Conservation (phyloP, 2,888 invertebrate species). For the Eilema sororculum region DNA sequence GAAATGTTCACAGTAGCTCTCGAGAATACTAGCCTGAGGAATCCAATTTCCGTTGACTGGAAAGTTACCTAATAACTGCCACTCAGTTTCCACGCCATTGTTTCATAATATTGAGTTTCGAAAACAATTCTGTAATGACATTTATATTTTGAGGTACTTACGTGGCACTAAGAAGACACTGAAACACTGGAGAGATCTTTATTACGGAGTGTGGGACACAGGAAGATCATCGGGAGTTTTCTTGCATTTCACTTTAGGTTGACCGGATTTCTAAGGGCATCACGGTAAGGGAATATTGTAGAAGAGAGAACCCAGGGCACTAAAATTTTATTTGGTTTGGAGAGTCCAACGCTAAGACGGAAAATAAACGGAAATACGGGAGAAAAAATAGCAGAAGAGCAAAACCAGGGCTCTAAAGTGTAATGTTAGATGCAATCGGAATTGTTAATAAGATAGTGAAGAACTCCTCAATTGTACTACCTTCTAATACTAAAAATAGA, state of each 20-base stretch:
- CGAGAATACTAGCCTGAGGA: not conserved
- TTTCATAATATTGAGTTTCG: constrained; percentile 5
- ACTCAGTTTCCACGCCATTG: not conserved
- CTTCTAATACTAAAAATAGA: not conserved
- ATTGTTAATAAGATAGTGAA: not conserved
- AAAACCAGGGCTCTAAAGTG: no score
- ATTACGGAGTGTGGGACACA: no score
- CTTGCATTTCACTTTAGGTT: no score
- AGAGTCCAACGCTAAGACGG: not conserved
- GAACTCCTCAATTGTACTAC: not conserved
- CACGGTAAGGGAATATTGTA: no score
- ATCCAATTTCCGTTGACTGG: constrained; percentile 7
- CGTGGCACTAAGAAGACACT: not conserved
- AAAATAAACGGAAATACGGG: not conserved
- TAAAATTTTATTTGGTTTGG: not conserved
- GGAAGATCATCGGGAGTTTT: no score
- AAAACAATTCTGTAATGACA: not conserved
- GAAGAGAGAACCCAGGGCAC: no score
- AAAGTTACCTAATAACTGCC: not conserved
- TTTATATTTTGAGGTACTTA: not conserved
- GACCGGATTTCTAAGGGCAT: no score
- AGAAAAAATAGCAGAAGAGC: no score
- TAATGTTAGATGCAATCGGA: no score
- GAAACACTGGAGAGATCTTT: no score
- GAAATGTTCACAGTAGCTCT: not conserved